Evolutionary conservation across 2,888 invertebrate genomes (phyloP), one percentile per base, ranked within the genome.

Genomic region (Unio delphinus): DNA sequence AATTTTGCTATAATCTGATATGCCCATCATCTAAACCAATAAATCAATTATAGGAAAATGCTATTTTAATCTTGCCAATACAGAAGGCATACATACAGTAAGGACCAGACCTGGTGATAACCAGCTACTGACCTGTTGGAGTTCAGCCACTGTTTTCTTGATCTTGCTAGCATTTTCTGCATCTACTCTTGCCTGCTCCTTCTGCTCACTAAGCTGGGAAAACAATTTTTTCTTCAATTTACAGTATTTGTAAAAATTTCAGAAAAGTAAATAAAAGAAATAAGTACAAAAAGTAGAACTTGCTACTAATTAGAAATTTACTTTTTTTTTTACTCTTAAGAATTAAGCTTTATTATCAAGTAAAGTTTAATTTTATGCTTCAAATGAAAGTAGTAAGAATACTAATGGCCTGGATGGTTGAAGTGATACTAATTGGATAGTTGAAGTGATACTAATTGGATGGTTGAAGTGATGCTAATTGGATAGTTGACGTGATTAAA

Each of bases 121-220:
- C 45, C 15, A 45, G 7, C 20, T 28, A 75, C 72, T 70, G 62
- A 88, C 88, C 82, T 87, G 87, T 64, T 87, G 88, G 72, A 97
- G 90, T 89, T 98, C 98, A 11, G 95, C 94, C 45, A 94, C 94
- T 88, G 95, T 95, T 87, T 97, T 98, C 75, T 96, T 93, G 69
- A 95, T 92, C 78, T 91, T 91, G 72, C 83, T 84, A 62, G 82
- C 80, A 67, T 83, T 84, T 61, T 98, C 97, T 0, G 94, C 93
- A 91, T 97, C 97, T 68, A 92, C 92, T 89, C 96, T 96, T 69
- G 96, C 91, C 90, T 96, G 97, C 73, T 96, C 95, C 83, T 95
- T 95, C 91, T 96, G 92, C 83, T 97, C 97, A 56, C 92, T 92
- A 64, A 96, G 80, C 92, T 83, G 82, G 70, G 67, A 72, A 72